Percentiles rank a stretch among this genome's conserved stretches.
Conservation (phyloP, 1,140 invertebrate species). For the Hirudo medicinalis region DNA sequence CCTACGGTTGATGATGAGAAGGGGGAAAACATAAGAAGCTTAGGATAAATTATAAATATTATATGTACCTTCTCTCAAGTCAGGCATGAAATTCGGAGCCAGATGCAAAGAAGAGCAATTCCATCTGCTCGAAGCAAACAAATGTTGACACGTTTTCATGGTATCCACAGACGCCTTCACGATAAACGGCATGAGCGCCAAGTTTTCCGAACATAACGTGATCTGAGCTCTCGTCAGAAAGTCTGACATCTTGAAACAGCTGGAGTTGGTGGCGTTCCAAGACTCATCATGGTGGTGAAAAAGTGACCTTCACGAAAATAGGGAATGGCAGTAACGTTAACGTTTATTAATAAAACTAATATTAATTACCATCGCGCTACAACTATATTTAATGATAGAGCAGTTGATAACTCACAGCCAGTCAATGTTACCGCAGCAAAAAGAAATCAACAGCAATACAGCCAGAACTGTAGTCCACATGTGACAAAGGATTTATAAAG, state of each 20-base stretch:
- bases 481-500: too few relatives aligned
- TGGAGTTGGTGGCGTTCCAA: too few relatives aligned
- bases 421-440: too few relatives aligned
- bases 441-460: too few relatives aligned
- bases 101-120: slow-evolving; percentile 62
- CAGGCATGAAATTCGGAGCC: slow-evolving; percentile 65
- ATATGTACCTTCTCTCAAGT: slow-evolving; percentile 55
- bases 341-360: too few relatives aligned
- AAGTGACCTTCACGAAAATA: too few relatives aligned
- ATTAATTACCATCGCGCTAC: too few relatives aligned
- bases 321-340: too few relatives aligned
- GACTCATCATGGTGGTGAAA: too few relatives aligned
- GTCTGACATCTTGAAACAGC: background rate
- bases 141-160: slow-evolving; percentile 54
- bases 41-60: background rate
- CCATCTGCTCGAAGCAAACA: slow-evolving; percentile 59
- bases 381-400: too few relatives aligned
- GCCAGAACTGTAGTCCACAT: too few relatives aligned
- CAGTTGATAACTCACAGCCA: too few relatives aligned
- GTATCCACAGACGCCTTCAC: slow-evolving; percentile 54
- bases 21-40: background rate
- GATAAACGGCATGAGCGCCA: slow-evolving; percentile 60
- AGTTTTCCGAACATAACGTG: slow-evolving; percentile 50
- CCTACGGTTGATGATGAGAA: slow-evolving; percentile 40
- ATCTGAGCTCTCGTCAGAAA: slow-evolving; percentile 54